phyloP scores from a whole-genome alignment of 2,113 vertebrate species.

The Ursus arctos region DNA sequence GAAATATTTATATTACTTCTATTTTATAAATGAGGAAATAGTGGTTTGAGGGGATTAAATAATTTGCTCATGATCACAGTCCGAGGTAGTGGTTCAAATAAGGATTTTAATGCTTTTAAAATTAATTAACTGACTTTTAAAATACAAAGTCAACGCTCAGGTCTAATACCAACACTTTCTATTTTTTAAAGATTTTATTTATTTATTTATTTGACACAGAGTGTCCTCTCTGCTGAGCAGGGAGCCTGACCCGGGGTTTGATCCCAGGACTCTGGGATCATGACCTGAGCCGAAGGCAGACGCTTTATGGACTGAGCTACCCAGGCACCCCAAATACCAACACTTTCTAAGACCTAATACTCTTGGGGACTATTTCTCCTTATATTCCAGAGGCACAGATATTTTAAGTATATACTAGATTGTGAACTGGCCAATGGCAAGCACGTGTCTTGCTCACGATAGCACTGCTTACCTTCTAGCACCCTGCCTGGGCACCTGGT shows the following conservation, averaged over 20 bases:
- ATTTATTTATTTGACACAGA: neutral
- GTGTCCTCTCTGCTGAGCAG: neutral
- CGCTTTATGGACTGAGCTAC: too few species aligned
- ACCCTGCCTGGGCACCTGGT: neutral
- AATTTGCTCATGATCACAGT: slow-evolving; percentile 37
- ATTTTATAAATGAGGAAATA: neutral
- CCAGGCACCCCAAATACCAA: neutral
- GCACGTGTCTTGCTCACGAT: neutral
- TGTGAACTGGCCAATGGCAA: neutral
- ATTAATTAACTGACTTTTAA: slow-evolving; percentile 51
- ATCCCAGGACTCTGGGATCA: too few species aligned
- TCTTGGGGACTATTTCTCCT: neutral
- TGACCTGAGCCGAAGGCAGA: too few species aligned
- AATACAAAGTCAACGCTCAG: slow-evolving; percentile 7
- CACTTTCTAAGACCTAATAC: neutral
- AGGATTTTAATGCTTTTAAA: slow-evolving; percentile 35
- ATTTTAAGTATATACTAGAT: neutral
- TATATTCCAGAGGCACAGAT: neutral
- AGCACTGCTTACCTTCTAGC: neutral
- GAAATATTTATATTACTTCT: neutral
- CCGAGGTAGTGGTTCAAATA: neutral
- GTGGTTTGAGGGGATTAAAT: neutral
- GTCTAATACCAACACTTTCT: neutral
- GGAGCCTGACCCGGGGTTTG: too few species aligned
- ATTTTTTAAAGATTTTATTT: neutral